phyloP scores from a whole-genome alignment of 2,888 invertebrate species.

The Agrilus cyanescens region DNA sequence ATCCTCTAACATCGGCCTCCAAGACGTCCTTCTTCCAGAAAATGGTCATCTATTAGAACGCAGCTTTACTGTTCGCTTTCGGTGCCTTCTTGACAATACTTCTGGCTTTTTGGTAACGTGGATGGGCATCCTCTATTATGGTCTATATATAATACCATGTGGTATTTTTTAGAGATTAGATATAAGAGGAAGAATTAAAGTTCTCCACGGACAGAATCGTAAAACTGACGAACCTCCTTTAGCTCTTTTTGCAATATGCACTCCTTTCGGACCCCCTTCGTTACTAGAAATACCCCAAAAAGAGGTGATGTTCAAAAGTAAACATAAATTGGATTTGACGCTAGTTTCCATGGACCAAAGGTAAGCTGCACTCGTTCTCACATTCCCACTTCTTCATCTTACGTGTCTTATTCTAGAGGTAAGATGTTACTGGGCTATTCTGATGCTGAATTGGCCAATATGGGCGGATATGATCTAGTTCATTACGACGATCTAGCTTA shows the following conservation, averaged over 20 bases:
- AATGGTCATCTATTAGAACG: slow-evolving; percentile 84
- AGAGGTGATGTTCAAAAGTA: slow-evolving; percentile 99
- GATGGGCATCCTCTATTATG: not conserved
- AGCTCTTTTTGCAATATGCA: slow-evolving; percentile 94
- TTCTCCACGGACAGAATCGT: slow-evolving; percentile 91
- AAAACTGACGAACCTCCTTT: slow-evolving; percentile 89
- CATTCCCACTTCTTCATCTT: no score
- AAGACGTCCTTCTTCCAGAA: slow-evolving; percentile 82
- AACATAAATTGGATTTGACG: slow-evolving; percentile 94
- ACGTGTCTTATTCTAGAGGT: slow-evolving; percentile 51
- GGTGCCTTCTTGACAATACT: slow-evolving; percentile 97
- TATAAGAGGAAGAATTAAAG: slow-evolving; percentile 91
- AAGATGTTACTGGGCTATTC: slow-evolving; percentile 91
- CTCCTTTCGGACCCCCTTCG: slow-evolving; percentile 97
- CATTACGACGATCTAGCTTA: slow-evolving; percentile 97
- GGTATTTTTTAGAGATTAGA: slow-evolving; percentile 73
- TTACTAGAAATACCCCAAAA: slow-evolving; percentile 94
- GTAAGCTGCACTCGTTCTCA: slow-evolving; percentile 32
- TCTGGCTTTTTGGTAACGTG: slow-evolving; percentile 91
- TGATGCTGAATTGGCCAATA: slow-evolving; percentile 78
- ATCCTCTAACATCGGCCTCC: slow-evolving; percentile 64
- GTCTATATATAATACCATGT: slow-evolving; percentile 10
- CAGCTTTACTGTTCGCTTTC: slow-evolving; percentile 96
- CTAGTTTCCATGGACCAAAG: slow-evolving; percentile 96
- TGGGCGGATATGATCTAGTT: slow-evolving; percentile 96